Evolutionary conservation across 2,113 vertebrate species (phyloP), one percentile per base, ranked within the genome.

Genomic region (Lepisosteus osseus): DNA sequence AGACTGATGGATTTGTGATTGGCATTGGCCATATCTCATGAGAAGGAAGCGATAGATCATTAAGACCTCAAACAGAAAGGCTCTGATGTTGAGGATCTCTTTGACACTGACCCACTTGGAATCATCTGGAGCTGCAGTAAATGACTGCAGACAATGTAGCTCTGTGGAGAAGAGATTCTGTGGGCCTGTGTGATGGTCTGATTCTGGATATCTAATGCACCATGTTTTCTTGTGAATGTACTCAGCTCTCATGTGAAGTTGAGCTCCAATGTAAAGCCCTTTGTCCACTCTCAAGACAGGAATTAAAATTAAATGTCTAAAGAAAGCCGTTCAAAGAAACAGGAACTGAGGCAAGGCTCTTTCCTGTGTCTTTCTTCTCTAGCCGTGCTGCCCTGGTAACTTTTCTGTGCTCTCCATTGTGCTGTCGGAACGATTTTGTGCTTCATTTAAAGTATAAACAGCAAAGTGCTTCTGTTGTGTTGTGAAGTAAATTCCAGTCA

Each of bases 341-440:
- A 11, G 56, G 56, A 12, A 11, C 56, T 59, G n/a, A 59, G 11
- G 56, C 7, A 59, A 13, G n/a, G 3, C n/a, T n/a, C 3, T 59
- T 59, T 12, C 47, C 9, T 9, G 5, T 51, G 5, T 51, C 9
- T 51, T 51, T 51, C 9, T 51, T 51, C 9, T 51, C 9, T 51
- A 9, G 47, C 56, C n/a, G 7, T 59, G 56, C 56, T 59, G 56
- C 12, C 56, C 11, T 59, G 56, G 56, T 59, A 59, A 59, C 11
- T 11, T 59, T 59, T 59, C 56, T 59, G 56, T 59, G 41, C 15
- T 6, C 73, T 78, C 73, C 62, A 76, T 78, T 80, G 75, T 61
- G 67, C 55, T 80, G 83, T 86, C 83, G 76, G 72, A 73, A 79
- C 71, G 77, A 87, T 86, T 87, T 88, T 76, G 73, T 79, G 81